A percentile compares a stretch with the other conserved stretches of the same genome.
phyloP scores from a whole-genome alignment of 2,888 invertebrate genomes.

The Therioaphis trifolii region DNA sequence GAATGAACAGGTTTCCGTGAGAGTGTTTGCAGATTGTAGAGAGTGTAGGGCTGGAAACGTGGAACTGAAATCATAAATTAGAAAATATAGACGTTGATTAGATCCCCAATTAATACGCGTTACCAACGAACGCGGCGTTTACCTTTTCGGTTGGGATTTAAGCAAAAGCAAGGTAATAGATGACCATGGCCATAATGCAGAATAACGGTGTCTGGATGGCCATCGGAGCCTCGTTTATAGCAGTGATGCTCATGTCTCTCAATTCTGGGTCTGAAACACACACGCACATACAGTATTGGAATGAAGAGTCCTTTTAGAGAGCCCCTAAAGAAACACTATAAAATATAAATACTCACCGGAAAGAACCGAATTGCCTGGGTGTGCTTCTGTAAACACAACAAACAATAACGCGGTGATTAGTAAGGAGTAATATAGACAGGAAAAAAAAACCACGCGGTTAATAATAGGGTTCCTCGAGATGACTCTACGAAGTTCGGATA shows the following conservation, averaged over 20 bases:
- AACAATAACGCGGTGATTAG: background rate
- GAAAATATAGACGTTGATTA: background rate
- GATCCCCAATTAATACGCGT: too few relatives aligned
- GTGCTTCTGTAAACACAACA: slow-evolving; percentile 7
- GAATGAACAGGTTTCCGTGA: background rate
- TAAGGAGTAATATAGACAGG: too few relatives aligned
- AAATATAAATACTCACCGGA: slow-evolving; percentile 21
- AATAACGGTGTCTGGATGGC: slow-evolving; percentile 7
- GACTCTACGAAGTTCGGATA: too few relatives aligned
- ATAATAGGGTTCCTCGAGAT: too few relatives aligned
- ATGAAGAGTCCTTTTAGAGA: background rate
- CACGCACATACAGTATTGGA: background rate
- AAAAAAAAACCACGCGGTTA: too few relatives aligned
- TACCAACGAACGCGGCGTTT: background rate
- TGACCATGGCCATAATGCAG: slow-evolving; percentile 16
- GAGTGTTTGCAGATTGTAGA: background rate
- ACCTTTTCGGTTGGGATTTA: slow-evolving; percentile 37
- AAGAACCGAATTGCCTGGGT: slow-evolving; percentile 40
- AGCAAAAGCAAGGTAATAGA: slow-evolving; percentile 38
- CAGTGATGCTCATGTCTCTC: slow-evolving; percentile 61
- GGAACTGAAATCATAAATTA: slow-evolving; percentile 30
- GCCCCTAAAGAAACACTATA: background rate
- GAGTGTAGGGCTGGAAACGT: background rate
- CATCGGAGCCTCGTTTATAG: slow-evolving; percentile 3
- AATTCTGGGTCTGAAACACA: slow-evolving; percentile 49